Percentiles rank a stretch among this genome's conserved stretches.
phyloP scores from a whole-genome alignment of 2,113 vertebrate genomes.

The Passer montanus region DNA sequence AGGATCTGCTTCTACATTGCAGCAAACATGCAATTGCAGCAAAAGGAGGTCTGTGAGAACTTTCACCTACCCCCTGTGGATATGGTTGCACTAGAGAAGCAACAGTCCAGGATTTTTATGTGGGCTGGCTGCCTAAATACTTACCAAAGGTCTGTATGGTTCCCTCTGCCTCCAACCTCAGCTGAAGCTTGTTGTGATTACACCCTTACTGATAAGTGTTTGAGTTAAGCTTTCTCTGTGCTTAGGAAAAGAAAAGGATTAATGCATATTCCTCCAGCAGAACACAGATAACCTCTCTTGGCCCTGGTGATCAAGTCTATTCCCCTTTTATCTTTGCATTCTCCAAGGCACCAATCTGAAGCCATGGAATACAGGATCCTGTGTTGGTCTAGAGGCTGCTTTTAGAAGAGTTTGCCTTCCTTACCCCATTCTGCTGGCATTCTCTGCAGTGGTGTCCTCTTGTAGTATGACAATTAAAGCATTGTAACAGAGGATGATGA shows the following conservation, averaged over 20 bases:
- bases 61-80: neutral
- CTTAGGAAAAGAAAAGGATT: neutral
- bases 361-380: neutral
- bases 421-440: neutral
- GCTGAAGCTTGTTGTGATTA: neutral
- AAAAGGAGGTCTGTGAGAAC: neutral
- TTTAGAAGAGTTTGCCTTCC: neutral
- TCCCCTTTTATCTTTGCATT: neutral
- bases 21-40: neutral
- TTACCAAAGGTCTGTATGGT: neutral
- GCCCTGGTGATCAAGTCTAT: neutral
- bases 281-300: neutral
- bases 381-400: neutral
- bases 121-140: neutral
- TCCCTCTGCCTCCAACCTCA: neutral
- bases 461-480: neutral
- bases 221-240: neutral
- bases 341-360: neutral
- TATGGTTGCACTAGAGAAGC: neutral
- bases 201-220: neutral
- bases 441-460: neutral
- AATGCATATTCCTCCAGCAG: neutral
- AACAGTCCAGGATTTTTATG: neutral
- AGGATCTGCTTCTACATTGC: neutral
- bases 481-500: neutral